Conservation (phyloP, 2,888 invertebrate genomes). For the Ceramica pisi region DNA sequence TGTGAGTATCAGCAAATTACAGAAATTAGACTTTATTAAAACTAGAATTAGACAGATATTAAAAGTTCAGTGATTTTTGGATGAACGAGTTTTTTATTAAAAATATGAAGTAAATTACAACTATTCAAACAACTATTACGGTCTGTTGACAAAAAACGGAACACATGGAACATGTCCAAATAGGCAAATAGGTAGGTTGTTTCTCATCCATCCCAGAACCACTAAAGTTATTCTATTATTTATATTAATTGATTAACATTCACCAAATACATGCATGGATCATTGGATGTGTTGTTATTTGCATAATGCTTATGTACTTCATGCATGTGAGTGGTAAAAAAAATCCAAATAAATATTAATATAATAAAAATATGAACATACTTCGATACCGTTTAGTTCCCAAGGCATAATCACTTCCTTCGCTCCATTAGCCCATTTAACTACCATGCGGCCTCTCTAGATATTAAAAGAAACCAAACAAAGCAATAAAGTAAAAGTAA, state of each 20-base stretch:
- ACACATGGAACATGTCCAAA: background rate
- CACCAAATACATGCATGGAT: slow-evolving; percentile 61
- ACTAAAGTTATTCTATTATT: slow-evolving; percentile 15
- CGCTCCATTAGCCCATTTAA: slow-evolving; percentile 89
- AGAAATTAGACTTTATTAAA: too few species aligned
- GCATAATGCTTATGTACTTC: slow-evolving; percentile 47
- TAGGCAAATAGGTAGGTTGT: too few species aligned
- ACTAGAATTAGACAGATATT: slow-evolving; percentile 26
- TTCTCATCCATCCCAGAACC: slow-evolving; percentile 45
- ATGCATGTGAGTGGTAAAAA: slow-evolving; percentile 63
- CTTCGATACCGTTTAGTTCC: slow-evolving; percentile 86
- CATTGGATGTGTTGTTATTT: slow-evolving; percentile 45
- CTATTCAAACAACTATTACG: background rate
- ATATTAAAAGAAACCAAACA: slow-evolving; percentile 83
- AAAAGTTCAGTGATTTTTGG: slow-evolving; percentile 21
- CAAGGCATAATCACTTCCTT: slow-evolving; percentile 89
- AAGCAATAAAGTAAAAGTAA: slow-evolving; percentile 83
- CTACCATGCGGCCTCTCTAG: slow-evolving; percentile 90
- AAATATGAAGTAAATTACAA: background rate
- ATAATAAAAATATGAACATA: slow-evolving; percentile 82
- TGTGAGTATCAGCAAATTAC: background rate
- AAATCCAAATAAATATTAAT: slow-evolving; percentile 58
- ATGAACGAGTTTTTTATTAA: slow-evolving; percentile 5
- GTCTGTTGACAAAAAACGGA: background rate
- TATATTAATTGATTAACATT: slow-evolving; percentile 39